Conservation (phyloP, 2,113 vertebrate species). For the Erythrolamprus reginae region DNA sequence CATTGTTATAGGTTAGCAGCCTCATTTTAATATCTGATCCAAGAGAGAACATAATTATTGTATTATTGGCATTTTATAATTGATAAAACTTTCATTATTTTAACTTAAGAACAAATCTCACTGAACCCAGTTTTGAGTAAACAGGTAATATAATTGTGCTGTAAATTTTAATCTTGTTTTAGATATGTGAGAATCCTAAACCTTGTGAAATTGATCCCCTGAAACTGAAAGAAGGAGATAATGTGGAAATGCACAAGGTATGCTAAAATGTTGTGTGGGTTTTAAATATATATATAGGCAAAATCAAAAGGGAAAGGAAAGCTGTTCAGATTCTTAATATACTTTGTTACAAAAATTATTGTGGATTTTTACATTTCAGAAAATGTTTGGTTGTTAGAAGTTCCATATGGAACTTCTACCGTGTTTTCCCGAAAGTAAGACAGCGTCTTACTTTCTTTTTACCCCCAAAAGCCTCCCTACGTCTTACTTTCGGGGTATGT, state of each 20-base stretch:
- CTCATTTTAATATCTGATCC: not conserved
- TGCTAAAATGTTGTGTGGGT: slow-evolving; percentile 6
- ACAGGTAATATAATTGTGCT: not conserved
- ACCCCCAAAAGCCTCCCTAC: too few species aligned
- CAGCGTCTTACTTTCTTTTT: too few species aligned
- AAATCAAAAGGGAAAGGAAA: too few species aligned
- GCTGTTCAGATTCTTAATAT: too few species aligned
- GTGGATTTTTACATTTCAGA: too few species aligned
- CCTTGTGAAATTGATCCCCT: slow-evolving; percentile 95
- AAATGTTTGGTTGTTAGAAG: too few species aligned
- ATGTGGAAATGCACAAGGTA: slow-evolving; percentile 91
- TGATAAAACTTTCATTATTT: not conserved
- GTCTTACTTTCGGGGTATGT: too few species aligned
- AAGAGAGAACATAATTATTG: not conserved
- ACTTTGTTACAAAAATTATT: too few species aligned
- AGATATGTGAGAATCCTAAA: slow-evolving; percentile 95
- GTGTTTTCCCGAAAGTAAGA: too few species aligned
- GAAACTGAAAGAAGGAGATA: slow-evolving; percentile 93
- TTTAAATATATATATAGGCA: not conserved
- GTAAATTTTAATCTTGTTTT: slow-evolving; percentile 36
- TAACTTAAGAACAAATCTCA: not conserved
- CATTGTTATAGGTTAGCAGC: not conserved
- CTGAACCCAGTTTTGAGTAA: not conserved
- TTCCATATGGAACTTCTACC: too few species aligned
- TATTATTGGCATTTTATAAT: not conserved